Evolutionary conservation across 1,140 invertebrate genomes (phyloP).

Genomic region (Plectus sambesii): DNA sequence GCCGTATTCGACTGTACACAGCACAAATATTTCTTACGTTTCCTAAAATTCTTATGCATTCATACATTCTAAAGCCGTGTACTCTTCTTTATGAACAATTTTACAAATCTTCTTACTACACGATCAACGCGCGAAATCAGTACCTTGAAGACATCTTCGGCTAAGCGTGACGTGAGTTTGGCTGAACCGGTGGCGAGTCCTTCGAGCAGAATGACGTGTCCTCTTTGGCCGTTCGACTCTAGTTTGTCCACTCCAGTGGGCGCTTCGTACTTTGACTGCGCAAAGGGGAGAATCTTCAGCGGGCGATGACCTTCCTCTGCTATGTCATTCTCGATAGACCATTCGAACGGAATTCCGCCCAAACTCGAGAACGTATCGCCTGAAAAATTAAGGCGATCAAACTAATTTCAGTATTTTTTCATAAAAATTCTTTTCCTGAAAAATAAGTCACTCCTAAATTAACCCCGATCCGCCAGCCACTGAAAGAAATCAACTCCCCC

Average conservation of each 20-base stretch:
- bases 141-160: constrained; percentile 51
- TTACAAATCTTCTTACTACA: constrained; percentile 9
- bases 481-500: no score
- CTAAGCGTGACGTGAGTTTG: constrained; percentile 52
- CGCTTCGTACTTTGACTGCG: constrained; percentile 75
- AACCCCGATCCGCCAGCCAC: no score
- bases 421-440: constrained; percentile 7
- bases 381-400: constrained; percentile 45
- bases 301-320: constrained; percentile 47
- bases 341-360: constrained; percentile 78
- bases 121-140: constrained; percentile 9
- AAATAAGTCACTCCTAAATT: no score
- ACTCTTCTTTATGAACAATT: no score
- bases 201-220: constrained; percentile 75
- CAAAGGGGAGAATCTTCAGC: constrained; percentile 65
- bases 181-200: constrained; percentile 80
- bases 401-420: constrained; percentile 10
- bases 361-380: constrained; percentile 83
- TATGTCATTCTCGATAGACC: constrained; percentile 55
- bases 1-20: no score
- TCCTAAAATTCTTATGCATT: no score
- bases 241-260: constrained; percentile 62
- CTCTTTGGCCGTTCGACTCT: constrained; percentile 55
- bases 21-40: no score
- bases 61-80: no score